These are phyloP conservation scores for Tichodroma muraria DNA, from an alignment of 2,113 vertebrate species.

Conservation along the genomic window DNA sequence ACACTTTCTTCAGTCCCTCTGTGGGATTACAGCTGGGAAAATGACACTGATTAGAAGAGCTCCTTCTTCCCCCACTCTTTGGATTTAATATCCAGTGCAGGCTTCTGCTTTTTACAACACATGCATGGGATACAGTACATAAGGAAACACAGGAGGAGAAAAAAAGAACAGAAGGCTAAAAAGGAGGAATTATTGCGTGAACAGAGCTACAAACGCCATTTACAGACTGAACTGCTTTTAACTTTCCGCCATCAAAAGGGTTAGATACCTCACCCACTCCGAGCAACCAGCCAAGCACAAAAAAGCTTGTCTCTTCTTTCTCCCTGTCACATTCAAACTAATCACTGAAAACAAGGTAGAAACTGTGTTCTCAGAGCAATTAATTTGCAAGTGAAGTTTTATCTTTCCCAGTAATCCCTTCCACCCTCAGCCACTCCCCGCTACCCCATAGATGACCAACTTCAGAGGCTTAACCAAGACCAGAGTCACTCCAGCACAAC, in stretches of 20 bases:
- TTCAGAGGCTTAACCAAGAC: neutral
- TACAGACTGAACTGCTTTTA: neutral
- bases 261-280: neutral
- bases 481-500: neutral
- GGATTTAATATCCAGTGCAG: neutral
- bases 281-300: neutral
- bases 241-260: neutral
- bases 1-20: conserved; percentile 3
- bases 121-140: neutral
- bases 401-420: neutral
- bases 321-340: conserved; percentile 20
- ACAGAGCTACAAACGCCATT: neutral
- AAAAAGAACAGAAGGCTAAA: neutral
- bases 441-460: neutral
- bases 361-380: neutral
- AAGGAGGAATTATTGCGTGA: neutral
- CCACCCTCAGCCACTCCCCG: neutral
- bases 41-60: neutral
- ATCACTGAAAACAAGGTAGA: conserved; percentile 24
- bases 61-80: neutral
- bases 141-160: neutral
- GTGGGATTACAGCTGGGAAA: neutral
- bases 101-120: neutral
- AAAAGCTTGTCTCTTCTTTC: neutral
- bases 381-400: neutral